These are phyloP conservation scores for Amphiura filiformis DNA, from an alignment of 35 echinoderm and acorn worm genomes.

Conservation along the genomic window DNA sequence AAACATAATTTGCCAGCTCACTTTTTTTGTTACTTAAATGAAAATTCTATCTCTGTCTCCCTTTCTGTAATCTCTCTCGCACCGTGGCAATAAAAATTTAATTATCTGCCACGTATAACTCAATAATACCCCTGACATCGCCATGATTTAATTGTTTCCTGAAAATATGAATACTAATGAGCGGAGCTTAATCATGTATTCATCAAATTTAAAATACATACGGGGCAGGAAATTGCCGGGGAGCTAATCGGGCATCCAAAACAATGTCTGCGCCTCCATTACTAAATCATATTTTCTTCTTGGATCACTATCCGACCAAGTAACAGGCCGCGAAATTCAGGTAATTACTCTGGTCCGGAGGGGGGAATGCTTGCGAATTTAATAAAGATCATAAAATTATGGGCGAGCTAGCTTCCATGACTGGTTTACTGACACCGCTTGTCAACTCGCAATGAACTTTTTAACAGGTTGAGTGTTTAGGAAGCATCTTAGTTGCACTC, in stretches of 20 bases:
- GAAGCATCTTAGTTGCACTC: background rate
- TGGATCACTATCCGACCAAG: constrained; percentile 9
- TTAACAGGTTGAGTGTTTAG: constrained; percentile 3
- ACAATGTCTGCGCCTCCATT: constrained; percentile 43
- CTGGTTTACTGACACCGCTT: background rate
- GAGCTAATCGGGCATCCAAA: constrained; percentile 36
- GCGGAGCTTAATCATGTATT: constrained; percentile 39
- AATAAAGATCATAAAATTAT: constrained; percentile 13
- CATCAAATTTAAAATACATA: constrained; percentile 42
- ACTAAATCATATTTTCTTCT: constrained; percentile 54
- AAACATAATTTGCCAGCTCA: constrained; percentile 22
- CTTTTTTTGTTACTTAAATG: constrained; percentile 1
- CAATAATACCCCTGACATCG: constrained; percentile 49
- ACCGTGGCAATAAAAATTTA: constrained; percentile 41
- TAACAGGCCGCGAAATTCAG: constrained; percentile 22
- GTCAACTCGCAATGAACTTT: background rate
- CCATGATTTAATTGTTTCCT: constrained; percentile 42
- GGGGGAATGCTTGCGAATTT: constrained; percentile 8
- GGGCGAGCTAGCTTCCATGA: too few relatives aligned
- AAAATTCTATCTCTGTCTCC: background rate
- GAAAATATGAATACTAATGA: constrained; percentile 55
- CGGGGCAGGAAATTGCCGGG: constrained; percentile 29
- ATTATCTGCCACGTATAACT: constrained; percentile 35
- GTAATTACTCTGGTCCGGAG: constrained; percentile 31
- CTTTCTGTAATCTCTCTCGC: background rate